Evolutionary conservation across 2,113 vertebrate species (phyloP).

Genomic region (Rhineura floridana): DNA sequence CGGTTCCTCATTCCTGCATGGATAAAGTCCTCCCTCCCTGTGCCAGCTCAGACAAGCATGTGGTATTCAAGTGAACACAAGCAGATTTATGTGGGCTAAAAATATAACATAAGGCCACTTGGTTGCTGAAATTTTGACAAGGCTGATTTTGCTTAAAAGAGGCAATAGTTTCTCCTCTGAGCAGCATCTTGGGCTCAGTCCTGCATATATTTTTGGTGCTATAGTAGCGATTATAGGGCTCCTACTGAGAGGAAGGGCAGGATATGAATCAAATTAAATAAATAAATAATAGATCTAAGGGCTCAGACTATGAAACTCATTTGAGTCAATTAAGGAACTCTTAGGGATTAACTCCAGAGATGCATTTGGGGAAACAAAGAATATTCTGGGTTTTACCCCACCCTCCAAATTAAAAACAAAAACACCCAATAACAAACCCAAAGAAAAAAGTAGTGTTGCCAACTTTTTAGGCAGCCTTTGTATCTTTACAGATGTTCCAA

Average conservation of each 20-base stretch:
- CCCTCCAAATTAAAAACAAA: accelerated
- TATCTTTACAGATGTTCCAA: background rate
- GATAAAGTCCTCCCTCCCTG: background rate
- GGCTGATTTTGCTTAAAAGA: background rate
- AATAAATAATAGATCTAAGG: no score
- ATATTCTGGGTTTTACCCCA: no score
- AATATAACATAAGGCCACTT: constrained; percentile 4
- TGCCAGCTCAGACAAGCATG: constrained; percentile 4
- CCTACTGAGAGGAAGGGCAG: no score
- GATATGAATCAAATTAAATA: no score
- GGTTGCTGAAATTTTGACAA: background rate
- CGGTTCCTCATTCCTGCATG: constrained; percentile 54
- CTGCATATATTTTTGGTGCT: background rate
- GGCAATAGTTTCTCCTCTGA: constrained; percentile 5
- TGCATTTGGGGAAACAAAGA: background rate
- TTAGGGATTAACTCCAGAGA: background rate
- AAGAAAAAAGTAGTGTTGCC: background rate
- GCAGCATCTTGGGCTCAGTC: background rate
- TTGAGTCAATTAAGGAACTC: background rate
- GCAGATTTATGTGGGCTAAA: background rate
- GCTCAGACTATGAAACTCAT: background rate
- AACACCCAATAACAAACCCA: background rate
- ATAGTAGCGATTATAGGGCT: no score
- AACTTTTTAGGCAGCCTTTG: background rate
- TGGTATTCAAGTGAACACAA: background rate